Conservation (phyloP, 1,140 invertebrate species). For the Drosophila athabasca region DNA sequence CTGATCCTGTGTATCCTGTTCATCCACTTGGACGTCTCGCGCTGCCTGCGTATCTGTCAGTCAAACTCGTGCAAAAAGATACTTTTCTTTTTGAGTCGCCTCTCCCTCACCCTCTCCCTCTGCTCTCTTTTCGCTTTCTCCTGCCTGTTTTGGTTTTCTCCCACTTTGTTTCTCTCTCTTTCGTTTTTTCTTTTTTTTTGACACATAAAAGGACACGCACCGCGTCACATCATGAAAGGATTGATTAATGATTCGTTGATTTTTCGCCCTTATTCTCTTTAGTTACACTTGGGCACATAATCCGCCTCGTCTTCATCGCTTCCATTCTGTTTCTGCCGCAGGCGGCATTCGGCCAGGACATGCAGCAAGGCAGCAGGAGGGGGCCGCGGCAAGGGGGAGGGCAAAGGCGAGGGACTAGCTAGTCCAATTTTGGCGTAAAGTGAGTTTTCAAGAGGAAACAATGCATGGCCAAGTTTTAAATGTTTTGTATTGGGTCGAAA, state of each 20-base stretch:
- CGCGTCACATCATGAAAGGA: constrained; percentile 84
- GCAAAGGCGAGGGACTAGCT: neutral
- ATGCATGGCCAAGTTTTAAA: constrained; percentile 34
- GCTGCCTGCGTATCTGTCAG: constrained; percentile 61
- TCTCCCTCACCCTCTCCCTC: constrained; percentile 15
- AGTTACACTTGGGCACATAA: constrained; percentile 83
- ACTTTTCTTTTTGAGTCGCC: constrained; percentile 68
- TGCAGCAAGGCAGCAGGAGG: no score
- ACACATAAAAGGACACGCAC: constrained; percentile 84
- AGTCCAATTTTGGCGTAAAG: constrained; percentile 66
- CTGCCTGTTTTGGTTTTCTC: constrained; percentile 64
- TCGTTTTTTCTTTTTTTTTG: constrained; percentile 64
- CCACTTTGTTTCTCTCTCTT: constrained; percentile 41
- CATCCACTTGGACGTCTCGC: constrained; percentile 52
- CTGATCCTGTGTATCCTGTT: constrained; percentile 43
- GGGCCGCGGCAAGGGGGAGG: constrained; percentile 8
- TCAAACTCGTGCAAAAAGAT: constrained; percentile 73
- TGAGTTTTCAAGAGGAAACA: constrained; percentile 64
- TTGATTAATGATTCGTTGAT: constrained; percentile 84
- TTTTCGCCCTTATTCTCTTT: constrained; percentile 84
- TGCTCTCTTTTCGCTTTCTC: constrained; percentile 72
- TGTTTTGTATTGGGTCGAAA: neutral
- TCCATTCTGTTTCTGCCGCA: constrained; percentile 59
- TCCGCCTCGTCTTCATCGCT: constrained; percentile 72
- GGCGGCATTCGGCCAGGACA: constrained; percentile 46